Conservation (phyloP, 2,113 vertebrate species). For the Hippocampus comes region DNA sequence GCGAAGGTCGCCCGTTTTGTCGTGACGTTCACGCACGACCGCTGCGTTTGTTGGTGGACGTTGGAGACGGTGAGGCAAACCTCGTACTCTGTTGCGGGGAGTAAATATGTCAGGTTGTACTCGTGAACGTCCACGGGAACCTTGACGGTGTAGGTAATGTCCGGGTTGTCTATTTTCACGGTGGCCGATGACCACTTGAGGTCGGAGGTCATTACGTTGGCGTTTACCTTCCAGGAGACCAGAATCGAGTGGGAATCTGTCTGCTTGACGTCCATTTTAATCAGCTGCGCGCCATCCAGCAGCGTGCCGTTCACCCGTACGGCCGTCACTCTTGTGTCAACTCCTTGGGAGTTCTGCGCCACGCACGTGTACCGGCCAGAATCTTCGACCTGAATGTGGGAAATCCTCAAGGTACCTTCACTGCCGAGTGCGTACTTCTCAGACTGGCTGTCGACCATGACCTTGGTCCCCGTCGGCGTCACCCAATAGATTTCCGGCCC, state of each 20-base stretch:
- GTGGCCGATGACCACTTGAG: constrained; percentile 96
- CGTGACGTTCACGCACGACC: constrained; percentile 92
- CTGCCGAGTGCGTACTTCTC: constrained; percentile 86
- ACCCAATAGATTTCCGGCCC: constrained; percentile 99
- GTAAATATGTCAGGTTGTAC: constrained; percentile 93
- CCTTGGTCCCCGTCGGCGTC: constrained; percentile 88
- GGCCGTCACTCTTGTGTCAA: constrained; percentile 86
- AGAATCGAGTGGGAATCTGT: constrained; percentile 89
- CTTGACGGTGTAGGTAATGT: constrained; percentile 93
- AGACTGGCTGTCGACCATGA: constrained; percentile 81
- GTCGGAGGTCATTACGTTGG: constrained; percentile 91
- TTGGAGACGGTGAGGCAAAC: constrained; percentile 93
- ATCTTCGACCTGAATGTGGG: constrained; percentile 84
- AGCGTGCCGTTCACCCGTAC: constrained; percentile 92
- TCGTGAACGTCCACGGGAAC: constrained; percentile 95
- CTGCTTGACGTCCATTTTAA: constrained; percentile 93
- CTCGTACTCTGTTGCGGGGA: constrained; percentile 92
- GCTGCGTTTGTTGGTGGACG: constrained; percentile 88
- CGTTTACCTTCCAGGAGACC: constrained; percentile 94
- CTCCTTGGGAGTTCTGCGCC: constrained; percentile 90
- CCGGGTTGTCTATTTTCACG: constrained; percentile 97
- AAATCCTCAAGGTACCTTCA: constrained; percentile 88
- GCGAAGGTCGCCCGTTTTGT: constrained; percentile 86
- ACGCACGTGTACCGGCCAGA: constrained; percentile 95
- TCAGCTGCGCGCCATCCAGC: constrained; percentile 84